phyloP scores from a whole-genome alignment of 2,888 invertebrate genomes.

The Synanthedon myopaeformis region DNA sequence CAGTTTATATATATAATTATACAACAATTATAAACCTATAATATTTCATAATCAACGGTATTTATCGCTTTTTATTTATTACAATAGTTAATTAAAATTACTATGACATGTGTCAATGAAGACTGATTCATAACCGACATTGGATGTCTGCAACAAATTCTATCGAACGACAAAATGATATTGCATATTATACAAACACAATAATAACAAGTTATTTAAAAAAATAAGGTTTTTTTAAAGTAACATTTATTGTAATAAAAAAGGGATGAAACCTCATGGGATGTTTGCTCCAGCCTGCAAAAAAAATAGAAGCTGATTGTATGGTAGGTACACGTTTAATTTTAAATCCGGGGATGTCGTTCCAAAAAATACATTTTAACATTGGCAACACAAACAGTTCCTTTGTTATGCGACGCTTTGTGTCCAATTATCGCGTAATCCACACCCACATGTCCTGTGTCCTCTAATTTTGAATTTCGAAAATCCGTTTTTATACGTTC shows the following conservation, averaged over 20 bases:
- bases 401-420: slow-evolving; percentile 15
- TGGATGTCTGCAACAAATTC: slow-evolving; percentile 20
- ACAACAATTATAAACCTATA: not conserved
- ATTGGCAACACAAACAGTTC: slow-evolving; percentile 17
- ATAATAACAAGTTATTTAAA: not conserved
- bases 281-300: not conserved
- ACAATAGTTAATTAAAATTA: slow-evolving; percentile 28
- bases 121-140: slow-evolving; percentile 35
- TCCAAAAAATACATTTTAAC: not conserved
- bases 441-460: slow-evolving; percentile 28
- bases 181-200: not conserved
- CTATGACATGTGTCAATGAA: slow-evolving; percentile 27
- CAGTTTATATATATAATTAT: too few species aligned
- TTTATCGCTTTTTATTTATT: slow-evolving; percentile 11
- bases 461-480: slow-evolving; percentile 20
- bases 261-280: too few species aligned
- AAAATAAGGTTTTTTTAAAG: not conserved
- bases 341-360: not conserved
- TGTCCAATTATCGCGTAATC: slow-evolving; percentile 36
- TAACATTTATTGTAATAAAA: too few species aligned
- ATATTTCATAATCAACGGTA: not conserved
- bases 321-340: not conserved
- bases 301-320: not conserved
- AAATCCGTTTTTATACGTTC: slow-evolving; percentile 15
- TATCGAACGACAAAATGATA: not conserved